Conservation (phyloP, 2,888 invertebrate species). For the Zhengitettix transpicula region DNA sequence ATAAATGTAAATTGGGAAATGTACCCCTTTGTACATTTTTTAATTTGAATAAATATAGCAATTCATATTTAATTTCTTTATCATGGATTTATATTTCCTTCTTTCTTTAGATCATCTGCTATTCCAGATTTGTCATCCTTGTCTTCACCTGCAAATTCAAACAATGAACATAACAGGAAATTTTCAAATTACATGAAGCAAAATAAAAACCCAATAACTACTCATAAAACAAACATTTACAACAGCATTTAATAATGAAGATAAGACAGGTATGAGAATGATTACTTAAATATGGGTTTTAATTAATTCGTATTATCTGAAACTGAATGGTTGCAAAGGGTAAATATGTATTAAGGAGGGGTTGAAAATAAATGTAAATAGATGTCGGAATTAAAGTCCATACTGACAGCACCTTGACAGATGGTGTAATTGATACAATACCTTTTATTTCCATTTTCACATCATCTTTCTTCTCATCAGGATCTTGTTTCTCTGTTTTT, state of each 20-base stretch:
- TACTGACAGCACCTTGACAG: not conserved
- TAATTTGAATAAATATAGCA: no score
- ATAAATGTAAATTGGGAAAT: no score
- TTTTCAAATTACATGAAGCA: not conserved
- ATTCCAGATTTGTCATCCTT: slow-evolving; percentile 30
- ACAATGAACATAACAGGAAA: not conserved
- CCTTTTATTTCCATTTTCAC: slow-evolving; percentile 27
- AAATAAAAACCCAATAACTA: not conserved
- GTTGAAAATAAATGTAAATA: no score
- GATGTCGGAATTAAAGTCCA: not conserved
- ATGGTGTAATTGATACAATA: slow-evolving; percentile 11
- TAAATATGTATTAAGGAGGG: no score
- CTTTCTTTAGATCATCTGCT: slow-evolving; percentile 46
- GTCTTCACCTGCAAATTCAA: slow-evolving; percentile 6
- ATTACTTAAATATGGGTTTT: not conserved
- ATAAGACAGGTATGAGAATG: not conserved
- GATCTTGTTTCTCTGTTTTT: slow-evolving; percentile 18
- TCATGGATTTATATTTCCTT: slow-evolving; percentile 11
- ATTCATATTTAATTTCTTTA: not conserved
- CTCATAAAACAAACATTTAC: no score
- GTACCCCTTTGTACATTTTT: no score
- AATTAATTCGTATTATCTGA: no score
- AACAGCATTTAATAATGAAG: not conserved
- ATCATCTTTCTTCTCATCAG: slow-evolving; percentile 27
- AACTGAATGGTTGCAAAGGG: no score